Evolutionary conservation across 2,113 vertebrate species (phyloP).

Genomic region (Prionailurus bengalensis): DNA sequence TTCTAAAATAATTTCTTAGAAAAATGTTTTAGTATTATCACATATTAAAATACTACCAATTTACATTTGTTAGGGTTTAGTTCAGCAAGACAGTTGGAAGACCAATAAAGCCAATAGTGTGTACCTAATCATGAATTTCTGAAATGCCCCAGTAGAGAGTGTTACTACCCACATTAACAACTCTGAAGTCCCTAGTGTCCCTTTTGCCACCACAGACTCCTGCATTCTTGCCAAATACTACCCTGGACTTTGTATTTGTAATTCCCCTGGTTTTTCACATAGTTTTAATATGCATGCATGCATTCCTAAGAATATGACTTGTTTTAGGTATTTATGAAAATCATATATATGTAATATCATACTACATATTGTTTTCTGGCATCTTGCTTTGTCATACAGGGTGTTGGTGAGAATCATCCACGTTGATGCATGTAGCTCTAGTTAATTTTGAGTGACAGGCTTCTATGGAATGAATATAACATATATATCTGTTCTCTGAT

Average conservation of each 20-base stretch:
- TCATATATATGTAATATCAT: neutral
- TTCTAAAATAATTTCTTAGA: slow-evolving; percentile 17
- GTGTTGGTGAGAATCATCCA: neutral
- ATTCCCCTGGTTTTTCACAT: neutral
- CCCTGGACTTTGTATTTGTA: neutral
- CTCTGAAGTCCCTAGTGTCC: neutral
- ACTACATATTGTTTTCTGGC: neutral
- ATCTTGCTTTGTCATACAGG: neutral
- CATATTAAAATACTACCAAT: neutral
- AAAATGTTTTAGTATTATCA: neutral
- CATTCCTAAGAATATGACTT: neutral
- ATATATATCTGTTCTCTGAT: neutral
- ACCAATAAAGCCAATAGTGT: neutral
- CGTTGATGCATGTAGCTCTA: neutral
- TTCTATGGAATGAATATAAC: neutral
- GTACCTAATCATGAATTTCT: neutral
- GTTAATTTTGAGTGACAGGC: neutral
- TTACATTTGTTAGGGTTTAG: neutral
- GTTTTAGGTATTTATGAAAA: neutral
- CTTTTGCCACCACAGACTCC: neutral
- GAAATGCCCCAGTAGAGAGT: neutral
- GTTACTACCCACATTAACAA: neutral
- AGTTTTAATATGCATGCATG: neutral
- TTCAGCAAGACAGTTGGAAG: neutral
- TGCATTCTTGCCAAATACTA: neutral